Base-by-base conservation (phyloP, 2,113 vertebrate species). In the Thryonomys swinderianus region DNA sequence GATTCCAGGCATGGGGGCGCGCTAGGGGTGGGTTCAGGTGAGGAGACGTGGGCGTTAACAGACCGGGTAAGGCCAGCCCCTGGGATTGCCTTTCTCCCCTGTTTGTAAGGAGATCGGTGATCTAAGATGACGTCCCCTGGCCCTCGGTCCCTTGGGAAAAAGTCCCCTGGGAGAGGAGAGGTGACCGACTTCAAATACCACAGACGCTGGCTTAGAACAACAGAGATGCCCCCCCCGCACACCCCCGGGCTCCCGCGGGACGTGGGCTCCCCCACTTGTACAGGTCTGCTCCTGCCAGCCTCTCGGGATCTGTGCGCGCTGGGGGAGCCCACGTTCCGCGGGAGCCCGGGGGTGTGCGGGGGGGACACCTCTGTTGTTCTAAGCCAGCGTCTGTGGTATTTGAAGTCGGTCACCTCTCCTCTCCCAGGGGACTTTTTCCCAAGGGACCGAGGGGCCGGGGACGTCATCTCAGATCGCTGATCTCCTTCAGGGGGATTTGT, bases 401-500 rank as follows among this genome's bases (percentile, higher is more conserved):
- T 98, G 97, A 98, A 98, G 98, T 96, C 94, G 53, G 96, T 94
- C 97, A 95, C 92, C 95, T 97, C 95, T 93, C 74, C 90, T 79
- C 95, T 95, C 85, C 90, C 95, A 97, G 96, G 66, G 92, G 94
- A 92, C 88, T 97, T 23, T 97, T 97, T 98, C 98, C 97, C 97
- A 97, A 90, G 97, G 98, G 97, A 98, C 96, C 18, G 40, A 94
- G 97, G 84, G 64, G 97, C 91, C 45, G 83, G 88, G 97, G 95
- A 98, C 82, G 76, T 97, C 96, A 98, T 98, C 97, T 97, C 93
- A 94, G 97, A 98, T 96, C 95, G 97, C 96, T 76, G 61, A 96
- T 98, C 98, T 98, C 98, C 98, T 99, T 97, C 97, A 98, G 98
- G 98, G 98, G 97, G 97, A 98, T 98, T 98, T 88, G 94, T 96